Evolutionary conservation across 2,113 vertebrate genomes (phyloP), one percentile per base, ranked within the genome.

Genomic region (Ictalurus furcatus): DNA sequence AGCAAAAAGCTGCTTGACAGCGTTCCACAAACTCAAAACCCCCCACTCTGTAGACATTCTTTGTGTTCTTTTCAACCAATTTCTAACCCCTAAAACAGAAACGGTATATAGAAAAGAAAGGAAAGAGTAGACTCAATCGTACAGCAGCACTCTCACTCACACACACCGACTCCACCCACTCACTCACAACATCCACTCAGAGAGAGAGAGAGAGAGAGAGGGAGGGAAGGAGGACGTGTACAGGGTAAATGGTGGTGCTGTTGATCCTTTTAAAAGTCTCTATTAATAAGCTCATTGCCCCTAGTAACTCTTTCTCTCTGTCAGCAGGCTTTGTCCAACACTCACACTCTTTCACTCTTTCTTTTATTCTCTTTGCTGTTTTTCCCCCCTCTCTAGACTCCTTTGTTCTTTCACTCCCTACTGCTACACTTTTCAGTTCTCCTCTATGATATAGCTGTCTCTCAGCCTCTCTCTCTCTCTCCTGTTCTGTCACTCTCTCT

Each of bases 281-380:
- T 90, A 85, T 90, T 90, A 90, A 89, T 90, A 85, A 85, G 71
- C 52, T 89, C 61, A 67, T 34, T 69, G 40, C 52, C 67, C 83
- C 52, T 54, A 21, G 74, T 56, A 44, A 8, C 40, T 44, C 23
- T 59, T 30, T 83, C 71, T 58, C 74, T 19, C 56, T 40, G 30
- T 19, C 56, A 82, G 6, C n/a, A 34, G 30, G 25, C 11, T 67
- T 28, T n/a, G 28, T 37, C 54, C 48, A 80, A 17, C 48, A 28
- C 76, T 78, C 48, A 23, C 30, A 44, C 81, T 82, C 81, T 81
- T 85, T 44, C 28, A 3, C n/a, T 40, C 61, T 71, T 59, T 90
- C 87, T 59, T 65, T 52, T 52, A 61, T 58, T 88, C 85, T 76
- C 86, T 90, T 89, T 78, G 48, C 76, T 79, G 61, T 58, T 54